phyloP scores from a whole-genome alignment of 1,140 invertebrate genomes.

The Trigoniulus corallinus region DNA sequence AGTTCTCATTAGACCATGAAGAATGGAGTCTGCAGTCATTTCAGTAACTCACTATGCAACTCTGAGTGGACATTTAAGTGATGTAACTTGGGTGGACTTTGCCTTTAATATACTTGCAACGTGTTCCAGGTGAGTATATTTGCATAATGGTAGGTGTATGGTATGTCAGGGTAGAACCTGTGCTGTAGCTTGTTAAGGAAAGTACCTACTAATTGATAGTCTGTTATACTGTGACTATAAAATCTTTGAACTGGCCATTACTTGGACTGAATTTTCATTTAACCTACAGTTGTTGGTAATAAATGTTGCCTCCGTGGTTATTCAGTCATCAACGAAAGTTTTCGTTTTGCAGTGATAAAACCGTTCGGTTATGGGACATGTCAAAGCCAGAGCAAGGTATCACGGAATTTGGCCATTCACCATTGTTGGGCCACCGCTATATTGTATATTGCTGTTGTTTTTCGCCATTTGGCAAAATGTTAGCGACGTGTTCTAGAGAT shows the following conservation, averaged over 20 bases:
- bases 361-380: slow-evolving; percentile 24
- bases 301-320: too few relatives aligned
- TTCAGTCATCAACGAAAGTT: too few relatives aligned
- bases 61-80: slow-evolving; percentile 3
- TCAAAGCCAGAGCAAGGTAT: slow-evolving; percentile 16
- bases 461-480: slow-evolving; percentile 47
- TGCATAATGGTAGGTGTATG: too few relatives aligned
- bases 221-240: too few relatives aligned
- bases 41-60: not conserved
- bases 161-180: too few relatives aligned
- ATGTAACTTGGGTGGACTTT: slow-evolving; percentile 7
- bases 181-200: too few relatives aligned
- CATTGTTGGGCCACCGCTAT: slow-evolving; percentile 27
- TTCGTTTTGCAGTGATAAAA: slow-evolving; percentile 23
- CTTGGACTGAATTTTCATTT: too few relatives aligned
- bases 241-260: too few relatives aligned
- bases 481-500: slow-evolving; percentile 53
- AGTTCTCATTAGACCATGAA: too few relatives aligned
- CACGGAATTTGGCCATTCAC: slow-evolving; percentile 21
- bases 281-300: too few relatives aligned
- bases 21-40: not conserved
- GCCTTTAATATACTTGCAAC: slow-evolving; percentile 2
- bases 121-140: slow-evolving; percentile 8
- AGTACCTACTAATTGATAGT: too few relatives aligned
- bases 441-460: slow-evolving; percentile 35